Evolutionary conservation across 2,113 vertebrate species (phyloP).

Genomic region (Eulacestoma nigropectus): DNA sequence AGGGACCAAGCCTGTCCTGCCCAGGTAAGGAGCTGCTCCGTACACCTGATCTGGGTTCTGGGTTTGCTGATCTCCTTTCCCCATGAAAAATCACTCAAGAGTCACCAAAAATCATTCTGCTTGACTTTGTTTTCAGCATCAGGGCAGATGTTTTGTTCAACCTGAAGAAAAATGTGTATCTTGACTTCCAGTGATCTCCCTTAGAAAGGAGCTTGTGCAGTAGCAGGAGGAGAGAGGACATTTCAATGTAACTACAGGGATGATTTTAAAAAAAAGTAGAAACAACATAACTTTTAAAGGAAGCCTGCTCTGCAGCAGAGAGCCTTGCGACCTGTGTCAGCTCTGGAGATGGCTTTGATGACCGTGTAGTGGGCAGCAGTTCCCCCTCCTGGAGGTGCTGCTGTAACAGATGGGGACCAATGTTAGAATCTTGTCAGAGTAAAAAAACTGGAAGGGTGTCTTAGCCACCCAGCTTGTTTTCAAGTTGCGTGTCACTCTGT

Average conservation of each 20-base stretch:
- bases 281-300: background rate
- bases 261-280: background rate
- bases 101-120: background rate
- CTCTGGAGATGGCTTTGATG: background rate
- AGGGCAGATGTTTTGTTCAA: background rate
- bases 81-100: background rate
- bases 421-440: background rate
- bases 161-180: fast-evolving
- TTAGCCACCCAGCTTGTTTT: fast-evolving
- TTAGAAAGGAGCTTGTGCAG: background rate
- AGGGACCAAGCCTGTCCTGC: background rate
- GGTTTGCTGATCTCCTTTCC: background rate
- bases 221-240: background rate
- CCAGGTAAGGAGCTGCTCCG: fast-evolving
- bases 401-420: background rate
- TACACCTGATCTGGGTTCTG: fast-evolving
- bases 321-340: fast-evolving
- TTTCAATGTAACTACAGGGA: background rate
- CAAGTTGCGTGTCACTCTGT: no score
- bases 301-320: fast-evolving
- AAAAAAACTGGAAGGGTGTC: background rate
- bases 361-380: fast-evolving
- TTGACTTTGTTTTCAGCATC: background rate
- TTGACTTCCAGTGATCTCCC: background rate
- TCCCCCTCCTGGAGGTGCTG: background rate